These are phyloP conservation scores for Ptiloglossa arizonensis DNA, from an alignment of 1,140 invertebrate genomes.

Conservation along the genomic window DNA sequence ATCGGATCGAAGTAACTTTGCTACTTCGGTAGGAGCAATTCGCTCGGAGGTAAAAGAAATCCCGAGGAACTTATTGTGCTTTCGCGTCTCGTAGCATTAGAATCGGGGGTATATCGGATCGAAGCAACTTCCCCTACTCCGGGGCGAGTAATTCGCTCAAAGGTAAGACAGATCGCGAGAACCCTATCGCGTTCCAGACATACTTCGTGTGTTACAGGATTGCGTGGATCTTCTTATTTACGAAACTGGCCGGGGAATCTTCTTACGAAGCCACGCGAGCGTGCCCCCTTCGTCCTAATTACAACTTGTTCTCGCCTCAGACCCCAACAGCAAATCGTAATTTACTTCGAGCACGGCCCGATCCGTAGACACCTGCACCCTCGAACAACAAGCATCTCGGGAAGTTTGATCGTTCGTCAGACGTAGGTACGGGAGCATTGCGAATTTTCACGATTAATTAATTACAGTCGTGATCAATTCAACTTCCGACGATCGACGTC, in stretches of 20 bases:
- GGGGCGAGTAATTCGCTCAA: no score
- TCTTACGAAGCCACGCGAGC: background rate
- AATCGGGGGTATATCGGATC: no score
- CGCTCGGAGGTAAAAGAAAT: no score
- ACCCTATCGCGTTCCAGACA: no score
- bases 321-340: background rate
- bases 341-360: background rate
- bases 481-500: slow-evolving; percentile 2
- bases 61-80: no score
- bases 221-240: background rate
- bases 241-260: background rate
- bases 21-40: no score
- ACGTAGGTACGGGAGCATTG: background rate
- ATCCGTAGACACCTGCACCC: background rate
- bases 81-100: no score
- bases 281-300: slow-evolving; percentile 9
- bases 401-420: slow-evolving; percentile 13
- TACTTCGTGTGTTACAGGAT: no score
- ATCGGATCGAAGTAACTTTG: no score
- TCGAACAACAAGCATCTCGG: slow-evolving; percentile 3
- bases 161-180: no score
- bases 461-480: slow-evolving; percentile 22
- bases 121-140: no score
- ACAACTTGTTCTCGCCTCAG: background rate
- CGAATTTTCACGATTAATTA: slow-evolving; percentile 35